phyloP scores from a whole-genome alignment of 2,888 invertebrate species.

The Stegana nigrithorax region DNA sequence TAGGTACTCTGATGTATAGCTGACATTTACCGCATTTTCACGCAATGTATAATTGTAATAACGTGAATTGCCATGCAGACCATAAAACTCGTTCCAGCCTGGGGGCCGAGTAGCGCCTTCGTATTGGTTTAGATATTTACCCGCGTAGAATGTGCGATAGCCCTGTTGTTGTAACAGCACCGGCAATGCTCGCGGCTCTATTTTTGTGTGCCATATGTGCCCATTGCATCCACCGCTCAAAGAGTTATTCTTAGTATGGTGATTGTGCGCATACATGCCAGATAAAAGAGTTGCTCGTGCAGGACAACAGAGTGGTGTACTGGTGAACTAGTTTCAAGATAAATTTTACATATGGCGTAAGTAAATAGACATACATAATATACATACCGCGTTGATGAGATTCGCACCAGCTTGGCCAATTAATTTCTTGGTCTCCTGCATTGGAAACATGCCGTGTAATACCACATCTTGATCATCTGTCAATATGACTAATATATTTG shows the following conservation, averaged over 20 bases:
- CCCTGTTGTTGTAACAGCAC: constrained; percentile 74
- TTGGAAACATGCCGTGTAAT: constrained; percentile 80
- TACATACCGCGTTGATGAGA: constrained; percentile 80
- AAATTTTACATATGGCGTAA: background rate
- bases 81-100: constrained; percentile 91
- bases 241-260: constrained; percentile 82
- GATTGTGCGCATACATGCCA: constrained; percentile 87
- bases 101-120: constrained; percentile 75
- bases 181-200: constrained; percentile 79
- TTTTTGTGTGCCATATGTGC: constrained; percentile 73
- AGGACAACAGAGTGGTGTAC: constrained; percentile 90
- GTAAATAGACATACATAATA: background rate
- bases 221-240: constrained; percentile 82
- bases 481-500: constrained; percentile 83
- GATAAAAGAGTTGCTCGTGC: constrained; percentile 88
- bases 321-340: constrained; percentile 78
- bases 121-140: constrained; percentile 93
- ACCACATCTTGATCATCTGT: constrained; percentile 88
- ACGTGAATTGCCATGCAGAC: constrained; percentile 89
- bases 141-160: constrained; percentile 90
- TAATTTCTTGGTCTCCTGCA: constrained; percentile 74
- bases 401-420: constrained; percentile 76
- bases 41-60: constrained; percentile 92
- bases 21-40: constrained; percentile 79
- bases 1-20: constrained; percentile 79